Evolutionary conservation across 2,888 invertebrate genomes (phyloP).

Genomic region (Acheta domesticus): DNA sequence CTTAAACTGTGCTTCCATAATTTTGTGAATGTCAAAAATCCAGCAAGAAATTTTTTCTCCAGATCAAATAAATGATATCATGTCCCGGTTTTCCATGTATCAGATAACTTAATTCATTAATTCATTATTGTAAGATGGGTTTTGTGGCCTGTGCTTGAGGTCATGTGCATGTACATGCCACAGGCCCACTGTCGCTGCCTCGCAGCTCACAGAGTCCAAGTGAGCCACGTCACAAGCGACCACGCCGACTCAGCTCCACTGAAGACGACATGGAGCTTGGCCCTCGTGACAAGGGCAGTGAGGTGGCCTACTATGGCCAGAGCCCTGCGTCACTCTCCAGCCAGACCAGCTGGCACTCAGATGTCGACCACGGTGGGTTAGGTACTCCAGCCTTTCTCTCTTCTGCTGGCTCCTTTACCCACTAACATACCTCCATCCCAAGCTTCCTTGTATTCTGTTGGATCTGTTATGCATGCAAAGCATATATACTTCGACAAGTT

Average conservation of each 20-base stretch:
- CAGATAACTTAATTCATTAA: no score
- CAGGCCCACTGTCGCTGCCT: slow-evolving; percentile 49
- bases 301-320: slow-evolving; percentile 53
- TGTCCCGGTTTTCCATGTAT: no score
- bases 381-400: slow-evolving; percentile 29
- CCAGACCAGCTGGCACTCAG: slow-evolving; percentile 52
- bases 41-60: no score
- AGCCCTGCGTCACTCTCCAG: slow-evolving; percentile 52
- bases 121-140: no score
- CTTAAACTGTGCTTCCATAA: no score
- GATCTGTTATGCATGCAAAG: slow-evolving; percentile 18
- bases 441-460: slow-evolving; percentile 1
- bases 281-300: slow-evolving; percentile 46
- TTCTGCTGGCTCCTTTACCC: not conserved
- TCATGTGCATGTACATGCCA: slow-evolving; percentile 24
- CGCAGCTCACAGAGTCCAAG: slow-evolving; percentile 49
- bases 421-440: not conserved
- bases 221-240: slow-evolving; percentile 53
- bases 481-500: slow-evolving; percentile 1
- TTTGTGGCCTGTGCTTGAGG: no score
- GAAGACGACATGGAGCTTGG: slow-evolving; percentile 54
- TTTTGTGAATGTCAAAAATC: no score
- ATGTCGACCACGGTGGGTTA: slow-evolving; percentile 51
- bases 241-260: slow-evolving; percentile 53
- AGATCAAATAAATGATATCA: no score